Percentiles rank a stretch among this genome's conserved stretches.
Conservation (phyloP, 1,140 invertebrate species). For the Chrysoperla carnea region DNA sequence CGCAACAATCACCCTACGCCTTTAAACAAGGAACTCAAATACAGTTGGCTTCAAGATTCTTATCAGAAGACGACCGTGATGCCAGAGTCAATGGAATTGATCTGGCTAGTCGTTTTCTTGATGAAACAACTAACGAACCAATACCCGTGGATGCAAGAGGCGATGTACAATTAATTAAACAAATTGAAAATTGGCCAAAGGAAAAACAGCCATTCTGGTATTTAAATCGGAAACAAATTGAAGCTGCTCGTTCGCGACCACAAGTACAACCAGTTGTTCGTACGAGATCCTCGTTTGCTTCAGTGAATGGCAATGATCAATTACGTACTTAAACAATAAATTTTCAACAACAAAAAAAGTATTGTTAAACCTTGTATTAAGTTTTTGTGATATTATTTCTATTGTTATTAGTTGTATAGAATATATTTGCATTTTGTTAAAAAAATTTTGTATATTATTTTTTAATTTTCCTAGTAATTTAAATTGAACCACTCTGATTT, state of each 20-base stretch:
- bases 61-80: slow-evolving; percentile 4
- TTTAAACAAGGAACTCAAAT: slow-evolving; percentile 14
- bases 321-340: too few species aligned
- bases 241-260: slow-evolving; percentile 10
- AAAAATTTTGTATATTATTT: too few species aligned
- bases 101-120: slow-evolving; percentile 7
- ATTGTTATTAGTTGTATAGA: too few species aligned
- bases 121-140: neutral
- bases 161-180: slow-evolving; percentile 25
- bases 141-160: slow-evolving; percentile 26
- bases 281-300: too few species aligned
- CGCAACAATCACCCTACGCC: slow-evolving; percentile 17
- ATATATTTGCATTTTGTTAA: too few species aligned
- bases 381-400: too few species aligned
- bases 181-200: slow-evolving; percentile 27
- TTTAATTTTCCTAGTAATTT: too few species aligned
- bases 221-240: slow-evolving; percentile 30
- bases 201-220: slow-evolving; percentile 38
- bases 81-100: slow-evolving; percentile 1
- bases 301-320: too few species aligned
- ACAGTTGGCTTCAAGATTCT: slow-evolving; percentile 14
- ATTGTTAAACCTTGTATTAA: too few species aligned
- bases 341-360: too few species aligned
- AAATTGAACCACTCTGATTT: too few species aligned
- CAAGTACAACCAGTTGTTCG: too few species aligned